Percentiles rank a stretch among this genome's conserved stretches.
phyloP scores from a whole-genome alignment of 2,888 invertebrate genomes.

The Abscondita cerata region DNA sequence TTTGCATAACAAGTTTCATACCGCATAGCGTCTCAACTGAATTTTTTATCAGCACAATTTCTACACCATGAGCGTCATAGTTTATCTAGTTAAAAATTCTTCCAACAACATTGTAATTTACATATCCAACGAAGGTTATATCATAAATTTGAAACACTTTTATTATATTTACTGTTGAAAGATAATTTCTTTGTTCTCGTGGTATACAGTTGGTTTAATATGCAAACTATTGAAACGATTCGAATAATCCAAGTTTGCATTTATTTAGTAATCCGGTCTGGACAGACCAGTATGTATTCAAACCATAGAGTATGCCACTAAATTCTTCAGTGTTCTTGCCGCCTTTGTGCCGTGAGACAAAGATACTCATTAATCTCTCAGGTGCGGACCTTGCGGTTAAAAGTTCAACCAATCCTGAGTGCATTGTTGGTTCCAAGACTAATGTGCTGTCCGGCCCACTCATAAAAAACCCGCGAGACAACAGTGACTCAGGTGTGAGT shows the following conservation, averaged over 20 bases:
- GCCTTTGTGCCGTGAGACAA: slow-evolving; percentile 39
- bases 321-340: slow-evolving; percentile 29
- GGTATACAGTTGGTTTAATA: slow-evolving; percentile 24
- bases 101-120: slow-evolving; percentile 35
- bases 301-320: slow-evolving; percentile 21
- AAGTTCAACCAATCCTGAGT: slow-evolving; percentile 46
- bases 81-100: slow-evolving; percentile 38
- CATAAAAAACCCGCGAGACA: slow-evolving; percentile 46
- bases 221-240: slow-evolving; percentile 28
- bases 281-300: slow-evolving; percentile 26
- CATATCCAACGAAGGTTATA: slow-evolving; percentile 33
- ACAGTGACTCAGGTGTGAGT: slow-evolving; percentile 49
- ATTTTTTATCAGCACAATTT: slow-evolving; percentile 37
- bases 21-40: slow-evolving; percentile 37
- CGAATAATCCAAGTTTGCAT: slow-evolving; percentile 16
- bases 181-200: slow-evolving; percentile 30
- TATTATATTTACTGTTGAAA: slow-evolving; percentile 35
- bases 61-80: slow-evolving; percentile 35
- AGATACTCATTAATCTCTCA: slow-evolving; percentile 51
- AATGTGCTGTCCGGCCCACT: slow-evolving; percentile 51
- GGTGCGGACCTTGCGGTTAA: slow-evolving; percentile 41
- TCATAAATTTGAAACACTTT: slow-evolving; percentile 33
- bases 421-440: slow-evolving; percentile 51
- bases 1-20: slow-evolving; percentile 37
- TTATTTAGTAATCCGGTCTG: slow-evolving; percentile 11